These are phyloP conservation scores for Phoebastria nigripes DNA, from an alignment of 2,797 vertebrate genomes.

Conservation along the genomic window DNA sequence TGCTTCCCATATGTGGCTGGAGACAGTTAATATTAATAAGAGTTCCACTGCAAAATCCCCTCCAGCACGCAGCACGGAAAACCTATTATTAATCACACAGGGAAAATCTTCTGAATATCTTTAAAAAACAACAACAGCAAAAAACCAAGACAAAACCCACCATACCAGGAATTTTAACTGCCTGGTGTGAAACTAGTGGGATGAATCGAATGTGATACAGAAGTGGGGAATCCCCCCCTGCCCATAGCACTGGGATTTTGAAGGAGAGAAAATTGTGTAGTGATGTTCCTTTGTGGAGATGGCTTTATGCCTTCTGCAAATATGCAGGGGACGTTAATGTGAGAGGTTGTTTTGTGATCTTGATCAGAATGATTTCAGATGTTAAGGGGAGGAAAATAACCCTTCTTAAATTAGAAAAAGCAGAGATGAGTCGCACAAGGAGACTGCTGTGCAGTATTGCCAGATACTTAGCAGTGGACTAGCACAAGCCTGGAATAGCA, in stretches of 20 bases:
- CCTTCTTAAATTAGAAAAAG: constrained; percentile 15
- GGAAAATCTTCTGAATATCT: not conserved
- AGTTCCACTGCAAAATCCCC: not conserved
- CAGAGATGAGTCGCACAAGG: not conserved
- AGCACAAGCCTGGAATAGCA: constrained; percentile 11
- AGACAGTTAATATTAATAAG: not conserved
- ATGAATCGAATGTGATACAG: not conserved
- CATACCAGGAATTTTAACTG: not conserved
- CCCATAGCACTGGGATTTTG: not conserved
- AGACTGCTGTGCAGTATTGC: not conserved
- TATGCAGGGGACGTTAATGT: not conserved
- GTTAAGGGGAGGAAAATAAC: not conserved
- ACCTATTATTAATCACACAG: not conserved
- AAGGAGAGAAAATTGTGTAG: not conserved
- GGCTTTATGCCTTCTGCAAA: not conserved
- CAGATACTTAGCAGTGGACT: not conserved
- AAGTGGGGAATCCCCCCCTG: not conserved
- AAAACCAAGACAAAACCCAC: not conserved
- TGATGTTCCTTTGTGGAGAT: not conserved
- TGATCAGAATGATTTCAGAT: not conserved
- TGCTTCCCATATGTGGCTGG: not conserved
- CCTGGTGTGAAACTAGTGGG: not conserved
- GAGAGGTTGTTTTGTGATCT: not conserved
- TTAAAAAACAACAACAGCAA: not conserved
- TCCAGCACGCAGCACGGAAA: not conserved